These are phyloP conservation scores for Platyura marginata DNA, from an alignment of 1,140 invertebrate species.

Conservation along the genomic window DNA sequence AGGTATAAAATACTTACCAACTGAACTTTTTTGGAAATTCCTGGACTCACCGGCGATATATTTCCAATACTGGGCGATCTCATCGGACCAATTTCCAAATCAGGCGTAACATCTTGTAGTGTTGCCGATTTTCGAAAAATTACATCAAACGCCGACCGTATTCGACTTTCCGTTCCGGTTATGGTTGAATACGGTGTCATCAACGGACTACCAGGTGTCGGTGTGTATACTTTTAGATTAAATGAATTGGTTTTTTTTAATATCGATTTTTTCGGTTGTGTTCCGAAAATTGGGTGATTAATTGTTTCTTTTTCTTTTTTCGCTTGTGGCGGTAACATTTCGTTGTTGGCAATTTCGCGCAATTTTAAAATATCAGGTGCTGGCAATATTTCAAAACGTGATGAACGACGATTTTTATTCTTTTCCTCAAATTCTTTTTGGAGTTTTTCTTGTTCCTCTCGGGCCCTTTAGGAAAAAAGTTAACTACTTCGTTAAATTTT, in stretches of 20 bases:
- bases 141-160: constrained; percentile 73
- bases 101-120: constrained; percentile 60
- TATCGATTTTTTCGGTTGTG: constrained; percentile 67
- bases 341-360: constrained; percentile 25
- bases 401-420: constrained; percentile 30
- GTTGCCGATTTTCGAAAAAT: constrained; percentile 75
- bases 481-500: too few species aligned
- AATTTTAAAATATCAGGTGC: constrained; percentile 37
- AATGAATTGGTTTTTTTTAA: constrained; percentile 85
- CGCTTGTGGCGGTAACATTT: constrained; percentile 18
- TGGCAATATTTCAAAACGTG: constrained; percentile 41
- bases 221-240: constrained; percentile 50
- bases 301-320: constrained; percentile 16
- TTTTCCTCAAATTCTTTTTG: constrained; percentile 23
- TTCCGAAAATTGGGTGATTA: constrained; percentile 35
- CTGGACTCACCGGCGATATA: constrained; percentile 39
- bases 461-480: too few species aligned
- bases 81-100: constrained; percentile 31
- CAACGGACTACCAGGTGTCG: constrained; percentile 41
- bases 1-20: constrained; percentile 54
- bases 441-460: constrained; percentile 7
- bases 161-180: constrained; percentile 58
- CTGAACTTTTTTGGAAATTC: constrained; percentile 70
- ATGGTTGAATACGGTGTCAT: constrained; percentile 67
- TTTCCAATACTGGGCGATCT: constrained; percentile 15